phyloP scores from a whole-genome alignment of 2,888 invertebrate genomes.

The Bhutanitis thaidina region DNA sequence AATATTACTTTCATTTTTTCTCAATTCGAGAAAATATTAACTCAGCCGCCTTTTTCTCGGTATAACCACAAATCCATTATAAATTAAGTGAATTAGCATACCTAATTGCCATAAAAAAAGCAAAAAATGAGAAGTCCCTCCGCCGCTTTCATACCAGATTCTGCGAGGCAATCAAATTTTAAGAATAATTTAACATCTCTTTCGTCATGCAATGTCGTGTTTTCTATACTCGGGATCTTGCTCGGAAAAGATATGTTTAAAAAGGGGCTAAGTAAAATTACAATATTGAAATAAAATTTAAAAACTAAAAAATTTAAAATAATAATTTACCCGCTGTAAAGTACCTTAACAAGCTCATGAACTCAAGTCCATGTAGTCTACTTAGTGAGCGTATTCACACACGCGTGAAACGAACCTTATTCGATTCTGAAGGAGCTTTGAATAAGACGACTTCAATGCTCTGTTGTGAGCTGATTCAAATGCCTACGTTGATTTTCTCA shows the following conservation, averaged over 20 bases:
- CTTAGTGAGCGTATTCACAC: constrained; percentile 40
- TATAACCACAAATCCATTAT: constrained; percentile 23
- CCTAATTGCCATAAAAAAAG: constrained; percentile 70
- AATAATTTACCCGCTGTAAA: constrained; percentile 44
- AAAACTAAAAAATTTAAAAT: constrained; percentile 39
- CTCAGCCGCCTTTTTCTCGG: too few relatives aligned
- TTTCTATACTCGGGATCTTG: constrained; percentile 38
- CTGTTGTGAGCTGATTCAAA: constrained; percentile 44
- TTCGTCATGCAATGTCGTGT: constrained; percentile 60
- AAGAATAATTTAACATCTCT: constrained; percentile 58
- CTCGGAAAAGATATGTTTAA: constrained; percentile 28
- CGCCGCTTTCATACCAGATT: constrained; percentile 53
- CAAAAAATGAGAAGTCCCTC: constrained; percentile 59
- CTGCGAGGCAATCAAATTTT: constrained; percentile 70
- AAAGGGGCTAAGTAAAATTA: constrained; percentile 36
- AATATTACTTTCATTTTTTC: too few relatives aligned
- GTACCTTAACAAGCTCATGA: constrained; percentile 45
- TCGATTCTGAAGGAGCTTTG: constrained; percentile 44
- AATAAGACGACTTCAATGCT: constrained; percentile 34
- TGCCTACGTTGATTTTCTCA: constrained; percentile 44
- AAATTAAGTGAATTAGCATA: constrained; percentile 74
- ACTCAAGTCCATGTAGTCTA: constrained; percentile 37
- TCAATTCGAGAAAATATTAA: too few relatives aligned
- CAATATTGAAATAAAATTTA: constrained; percentile 57
- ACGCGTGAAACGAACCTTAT: constrained; percentile 49